Conservation (phyloP, 2,113 vertebrate genomes). For the Columba janthina region DNA sequence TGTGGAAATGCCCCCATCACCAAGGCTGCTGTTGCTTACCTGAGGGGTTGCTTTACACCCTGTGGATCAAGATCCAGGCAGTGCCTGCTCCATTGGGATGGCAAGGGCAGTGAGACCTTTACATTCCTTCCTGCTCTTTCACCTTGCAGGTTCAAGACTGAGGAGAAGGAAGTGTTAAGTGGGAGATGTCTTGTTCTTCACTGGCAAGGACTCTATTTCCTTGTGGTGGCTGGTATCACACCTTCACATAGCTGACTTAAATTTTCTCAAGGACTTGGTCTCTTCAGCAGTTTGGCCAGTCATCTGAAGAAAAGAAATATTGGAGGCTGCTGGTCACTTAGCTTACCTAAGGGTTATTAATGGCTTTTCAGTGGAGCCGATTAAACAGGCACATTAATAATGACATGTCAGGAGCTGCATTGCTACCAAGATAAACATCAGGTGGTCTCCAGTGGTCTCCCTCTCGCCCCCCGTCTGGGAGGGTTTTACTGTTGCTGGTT, state of each 20-base stretch:
- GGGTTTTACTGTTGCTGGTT: neutral
- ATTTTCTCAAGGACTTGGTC: neutral
- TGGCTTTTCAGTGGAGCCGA: neutral
- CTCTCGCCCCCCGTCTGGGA: neutral
- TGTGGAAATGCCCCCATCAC: neutral
- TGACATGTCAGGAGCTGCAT: neutral
- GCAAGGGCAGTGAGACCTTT: neutral
- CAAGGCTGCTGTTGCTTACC: neutral
- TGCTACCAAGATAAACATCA: neutral
- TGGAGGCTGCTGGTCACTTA: neutral
- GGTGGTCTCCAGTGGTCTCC: neutral
- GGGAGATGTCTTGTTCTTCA: neutral
- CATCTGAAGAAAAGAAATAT: neutral
- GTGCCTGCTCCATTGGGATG: fast-evolving
- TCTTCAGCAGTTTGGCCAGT: neutral
- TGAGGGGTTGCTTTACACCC: neutral
- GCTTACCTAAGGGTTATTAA: neutral
- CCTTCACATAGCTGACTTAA: neutral
- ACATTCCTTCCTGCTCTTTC: neutral
- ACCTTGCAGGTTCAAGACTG: neutral
- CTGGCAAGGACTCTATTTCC: neutral
- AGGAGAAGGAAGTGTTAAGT: neutral
- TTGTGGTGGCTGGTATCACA: neutral
- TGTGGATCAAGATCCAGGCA: neutral
- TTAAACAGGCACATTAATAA: neutral